phyloP scores from a whole-genome alignment of 53 echinoderm and acorn worm genomes.

The Paelopatides confundens region DNA sequence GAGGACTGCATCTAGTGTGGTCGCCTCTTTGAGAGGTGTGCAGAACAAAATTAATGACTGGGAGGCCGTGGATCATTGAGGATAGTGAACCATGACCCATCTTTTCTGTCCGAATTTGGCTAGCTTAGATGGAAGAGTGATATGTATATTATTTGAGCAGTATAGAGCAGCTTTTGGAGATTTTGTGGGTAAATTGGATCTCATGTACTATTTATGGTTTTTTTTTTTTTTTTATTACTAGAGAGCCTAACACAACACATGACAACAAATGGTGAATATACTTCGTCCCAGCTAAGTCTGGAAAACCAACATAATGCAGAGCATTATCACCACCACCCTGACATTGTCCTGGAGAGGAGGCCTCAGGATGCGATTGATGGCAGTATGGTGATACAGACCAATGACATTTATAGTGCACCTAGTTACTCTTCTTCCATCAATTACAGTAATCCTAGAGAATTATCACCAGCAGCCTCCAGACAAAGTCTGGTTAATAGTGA shows the following conservation, averaged over 20 bases:
- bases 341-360: constrained; percentile 87
- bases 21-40: too few relatives aligned
- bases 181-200: background rate
- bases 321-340: constrained; percentile 69
- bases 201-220: too few relatives aligned
- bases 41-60: too few relatives aligned
- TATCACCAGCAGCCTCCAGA: constrained; percentile 91
- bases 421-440: constrained; percentile 85
- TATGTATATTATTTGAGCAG: too few relatives aligned
- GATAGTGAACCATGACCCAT: too few relatives aligned
- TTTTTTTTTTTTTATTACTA: constrained; percentile 54
- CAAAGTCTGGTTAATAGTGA: constrained; percentile 87
- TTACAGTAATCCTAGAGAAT: constrained; percentile 76
- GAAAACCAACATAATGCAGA: constrained; percentile 81
- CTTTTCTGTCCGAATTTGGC: too few relatives aligned
- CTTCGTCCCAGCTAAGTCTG: constrained; percentile 87
- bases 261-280: constrained; percentile 72
- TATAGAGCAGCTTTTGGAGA: background rate
- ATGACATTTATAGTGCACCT: background rate
- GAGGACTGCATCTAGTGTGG: too few relatives aligned
- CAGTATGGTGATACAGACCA: constrained; percentile 21
- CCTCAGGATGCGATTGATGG: constrained; percentile 63
- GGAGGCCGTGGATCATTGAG: too few relatives aligned
- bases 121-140: too few relatives aligned
- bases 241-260: constrained; percentile 84